Percentiles rank a stretch among this genome's conserved stretches.
Evolutionary conservation across 2,888 invertebrate species (phyloP).

Genomic region (Odontocerum albicorne): DNA sequence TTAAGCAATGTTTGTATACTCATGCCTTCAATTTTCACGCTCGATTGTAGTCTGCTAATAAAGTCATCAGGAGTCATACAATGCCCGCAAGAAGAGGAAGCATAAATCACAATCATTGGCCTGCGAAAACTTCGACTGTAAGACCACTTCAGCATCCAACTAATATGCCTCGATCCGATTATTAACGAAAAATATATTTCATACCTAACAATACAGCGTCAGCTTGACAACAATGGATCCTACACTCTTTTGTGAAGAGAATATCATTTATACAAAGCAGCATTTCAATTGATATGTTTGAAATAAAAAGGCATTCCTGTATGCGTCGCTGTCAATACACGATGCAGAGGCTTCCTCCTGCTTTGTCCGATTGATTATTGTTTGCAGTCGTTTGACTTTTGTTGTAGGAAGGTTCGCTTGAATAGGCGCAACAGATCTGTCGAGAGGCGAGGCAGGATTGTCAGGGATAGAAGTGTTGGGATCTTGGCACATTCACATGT

Average conservation of each 20-base stretch:
- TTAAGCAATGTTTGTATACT: constrained; percentile 13
- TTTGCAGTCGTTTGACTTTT: constrained; percentile 17
- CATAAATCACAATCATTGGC: constrained; percentile 12
- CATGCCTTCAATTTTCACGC: constrained; percentile 24
- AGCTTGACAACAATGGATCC: constrained; percentile 5
- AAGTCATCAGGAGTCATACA: constrained; percentile 14
- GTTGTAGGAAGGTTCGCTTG: constrained; percentile 17
- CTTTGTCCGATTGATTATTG: constrained; percentile 11
- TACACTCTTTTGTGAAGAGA: constrained; percentile 2
- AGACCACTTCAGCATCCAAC: constrained; percentile 10
- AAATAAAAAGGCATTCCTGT: constrained; percentile 19
- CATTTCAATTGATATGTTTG: constrained; percentile 14
- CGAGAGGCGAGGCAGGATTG: constrained; percentile 14
- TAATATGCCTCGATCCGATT: constrained; percentile 17
- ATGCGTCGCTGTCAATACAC: constrained; percentile 25
- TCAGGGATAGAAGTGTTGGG: constrained; percentile 4
- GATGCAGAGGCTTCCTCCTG: constrained; percentile 11
- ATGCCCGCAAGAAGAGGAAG: constrained; percentile 4
- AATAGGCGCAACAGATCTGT: constrained; percentile 20
- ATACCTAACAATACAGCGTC: constrained; percentile 12
- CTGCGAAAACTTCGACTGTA: not conserved
- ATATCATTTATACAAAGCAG: constrained; percentile 13
- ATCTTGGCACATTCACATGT: constrained; percentile 21
- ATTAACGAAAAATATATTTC: constrained; percentile 30
- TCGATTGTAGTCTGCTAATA: constrained; percentile 19